Evolutionary conservation across 2,888 invertebrate species (phyloP).

Genomic region (Ophioninae sp.): DNA sequence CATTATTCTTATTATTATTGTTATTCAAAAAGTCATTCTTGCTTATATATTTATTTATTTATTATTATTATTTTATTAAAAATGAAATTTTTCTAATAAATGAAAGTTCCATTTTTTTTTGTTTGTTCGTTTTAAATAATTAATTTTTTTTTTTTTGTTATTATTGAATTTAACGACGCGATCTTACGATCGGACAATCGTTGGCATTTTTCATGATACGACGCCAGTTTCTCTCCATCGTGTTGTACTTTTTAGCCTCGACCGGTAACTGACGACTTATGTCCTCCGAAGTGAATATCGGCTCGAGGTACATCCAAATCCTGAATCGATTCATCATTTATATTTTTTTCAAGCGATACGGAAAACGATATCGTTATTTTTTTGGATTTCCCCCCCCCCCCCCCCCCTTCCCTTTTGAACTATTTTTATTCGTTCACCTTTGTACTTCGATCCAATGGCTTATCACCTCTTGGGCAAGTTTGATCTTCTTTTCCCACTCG

Average conservation of each 20-base stretch:
- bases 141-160: too few relatives aligned
- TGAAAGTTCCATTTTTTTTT: too few relatives aligned
- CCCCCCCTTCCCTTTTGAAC: not conserved
- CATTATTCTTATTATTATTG: too few relatives aligned
- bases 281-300: constrained; percentile 91
- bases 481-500: constrained; percentile 88
- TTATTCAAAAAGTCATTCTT: too few relatives aligned
- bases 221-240: constrained; percentile 91
- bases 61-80: too few relatives aligned
- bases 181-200: constrained; percentile 86
- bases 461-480: constrained; percentile 85
- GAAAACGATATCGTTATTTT: not conserved
- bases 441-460: constrained; percentile 89
- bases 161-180: not conserved
- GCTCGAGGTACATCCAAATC: constrained; percentile 92
- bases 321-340: constrained; percentile 77
- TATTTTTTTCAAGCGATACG: not conserved
- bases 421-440: constrained; percentile 81
- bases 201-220: constrained; percentile 88
- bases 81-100: too few relatives aligned
- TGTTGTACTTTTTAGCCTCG: constrained; percentile 90
- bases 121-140: too few relatives aligned
- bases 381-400: not conserved
- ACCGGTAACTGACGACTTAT: constrained; percentile 89
- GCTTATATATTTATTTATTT: too few relatives aligned